Evolutionary conservation across 2,797 vertebrate species (phyloP).

Genomic region (Decapterus maruadsi): DNA sequence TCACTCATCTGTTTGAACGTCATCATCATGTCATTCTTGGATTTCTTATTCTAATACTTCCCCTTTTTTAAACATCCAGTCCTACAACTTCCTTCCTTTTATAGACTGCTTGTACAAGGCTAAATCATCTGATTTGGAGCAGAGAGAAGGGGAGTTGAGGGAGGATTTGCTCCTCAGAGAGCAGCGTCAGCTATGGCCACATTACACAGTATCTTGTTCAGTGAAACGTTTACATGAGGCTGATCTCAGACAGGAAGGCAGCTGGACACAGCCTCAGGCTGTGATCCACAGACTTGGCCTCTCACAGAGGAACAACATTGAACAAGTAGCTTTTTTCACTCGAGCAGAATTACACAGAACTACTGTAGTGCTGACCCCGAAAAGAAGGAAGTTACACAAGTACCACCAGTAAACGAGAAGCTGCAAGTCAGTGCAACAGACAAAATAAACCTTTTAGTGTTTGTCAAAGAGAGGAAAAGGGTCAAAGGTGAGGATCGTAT

Average conservation of each 20-base stretch:
- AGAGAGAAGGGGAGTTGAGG: background rate
- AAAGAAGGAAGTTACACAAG: constrained; percentile 78
- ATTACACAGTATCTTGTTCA: constrained; percentile 46
- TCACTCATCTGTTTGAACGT: constrained; percentile 10
- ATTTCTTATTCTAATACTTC: background rate
- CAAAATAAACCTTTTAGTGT: constrained; percentile 43
- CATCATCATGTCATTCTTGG: background rate
- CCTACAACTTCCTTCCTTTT: constrained; percentile 13
- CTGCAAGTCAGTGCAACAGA: constrained; percentile 44
- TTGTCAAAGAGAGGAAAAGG: constrained; percentile 28
- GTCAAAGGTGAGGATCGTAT: constrained; percentile 22
- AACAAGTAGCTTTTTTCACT: constrained; percentile 49
- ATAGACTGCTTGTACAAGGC: constrained; percentile 22
- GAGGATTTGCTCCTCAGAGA: constrained; percentile 26
- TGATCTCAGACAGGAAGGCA: constrained; percentile 69
- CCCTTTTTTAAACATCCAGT: background rate
- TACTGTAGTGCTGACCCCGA: constrained; percentile 58
- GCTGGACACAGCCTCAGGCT: constrained; percentile 53
- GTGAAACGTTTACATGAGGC: constrained; percentile 57
- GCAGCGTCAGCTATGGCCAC: constrained; percentile 29
- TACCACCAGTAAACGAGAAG: constrained; percentile 55
- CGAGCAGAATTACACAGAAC: constrained; percentile 53
- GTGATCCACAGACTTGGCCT: constrained; percentile 57
- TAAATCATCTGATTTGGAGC: constrained; percentile 25
- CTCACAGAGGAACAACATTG: constrained; percentile 56